A percentile compares a stretch with the other conserved stretches of the same genome.
phyloP scores from a whole-genome alignment of 2,888 invertebrate species.

The Ectobius pallidus region DNA sequence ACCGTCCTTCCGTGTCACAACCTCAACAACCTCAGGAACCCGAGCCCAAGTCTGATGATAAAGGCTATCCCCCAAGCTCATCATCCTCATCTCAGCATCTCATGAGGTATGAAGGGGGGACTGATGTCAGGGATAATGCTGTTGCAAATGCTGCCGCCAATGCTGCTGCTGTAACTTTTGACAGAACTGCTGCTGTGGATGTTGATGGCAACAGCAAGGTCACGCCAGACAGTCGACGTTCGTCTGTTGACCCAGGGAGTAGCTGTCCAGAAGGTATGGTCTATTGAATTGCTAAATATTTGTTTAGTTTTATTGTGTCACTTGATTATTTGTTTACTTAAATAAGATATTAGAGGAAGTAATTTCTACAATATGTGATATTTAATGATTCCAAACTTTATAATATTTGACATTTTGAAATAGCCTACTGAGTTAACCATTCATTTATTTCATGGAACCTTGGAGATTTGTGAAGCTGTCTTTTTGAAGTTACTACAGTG shows the following conservation, averaged over 20 bases:
- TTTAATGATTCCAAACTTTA: no score
- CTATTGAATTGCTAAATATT: background rate
- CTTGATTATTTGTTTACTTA: no score
- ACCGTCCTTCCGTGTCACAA: constrained; percentile 52
- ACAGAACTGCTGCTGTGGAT: constrained; percentile 54
- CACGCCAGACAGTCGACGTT: constrained; percentile 45
- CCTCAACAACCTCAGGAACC: constrained; percentile 47
- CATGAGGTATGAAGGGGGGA: constrained; percentile 37
- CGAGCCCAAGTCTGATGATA: constrained; percentile 57
- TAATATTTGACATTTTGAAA: no score
- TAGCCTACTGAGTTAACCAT: no score
- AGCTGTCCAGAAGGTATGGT: constrained; percentile 60
- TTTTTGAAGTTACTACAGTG: no score
- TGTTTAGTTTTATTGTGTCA: background rate
- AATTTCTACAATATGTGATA: no score
- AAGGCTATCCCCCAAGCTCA: constrained; percentile 19
- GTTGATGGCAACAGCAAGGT: constrained; percentile 43
- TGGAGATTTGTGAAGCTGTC: no score
- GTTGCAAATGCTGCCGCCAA: constrained; percentile 45
- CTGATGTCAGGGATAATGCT: constrained; percentile 32
- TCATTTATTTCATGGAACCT: no score
- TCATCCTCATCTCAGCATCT: constrained; percentile 21
- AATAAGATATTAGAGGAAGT: no score
- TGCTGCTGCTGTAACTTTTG: constrained; percentile 55
- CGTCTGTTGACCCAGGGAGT: constrained; percentile 49